Percentiles rank a stretch among this genome's conserved stretches.
These are phyloP conservation scores for Porites lutea DNA, from an alignment of 64 coral and sea anemone species.

Conservation along the genomic window DNA sequence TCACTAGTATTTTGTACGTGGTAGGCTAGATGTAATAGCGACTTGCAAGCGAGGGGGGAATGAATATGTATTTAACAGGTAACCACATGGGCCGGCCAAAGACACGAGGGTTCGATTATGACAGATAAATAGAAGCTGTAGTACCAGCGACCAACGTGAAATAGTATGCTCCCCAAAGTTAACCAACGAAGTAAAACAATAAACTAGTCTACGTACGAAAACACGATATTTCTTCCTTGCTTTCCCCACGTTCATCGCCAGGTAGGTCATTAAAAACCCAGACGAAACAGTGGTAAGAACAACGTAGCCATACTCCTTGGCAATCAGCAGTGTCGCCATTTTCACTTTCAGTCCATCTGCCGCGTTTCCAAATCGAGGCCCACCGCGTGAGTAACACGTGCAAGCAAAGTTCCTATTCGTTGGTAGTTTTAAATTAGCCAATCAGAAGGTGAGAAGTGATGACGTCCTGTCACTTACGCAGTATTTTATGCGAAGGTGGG, in stretches of 20 bases:
- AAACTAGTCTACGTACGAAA: slow-evolving; percentile 50
- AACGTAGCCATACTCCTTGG: slow-evolving; percentile 92
- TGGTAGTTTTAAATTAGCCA: slow-evolving; percentile 28
- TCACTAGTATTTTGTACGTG: background rate
- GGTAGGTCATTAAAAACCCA: slow-evolving; percentile 80
- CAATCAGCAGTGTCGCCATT: slow-evolving; percentile 71
- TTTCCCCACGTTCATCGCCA: slow-evolving; percentile 80
- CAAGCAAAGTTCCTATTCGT: slow-evolving; percentile 41
- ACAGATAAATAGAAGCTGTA: background rate
- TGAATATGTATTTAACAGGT: background rate
- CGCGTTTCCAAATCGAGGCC: background rate
- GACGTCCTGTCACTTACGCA: background rate
- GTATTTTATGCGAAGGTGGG: slow-evolving; percentile 64
- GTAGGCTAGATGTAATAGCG: background rate
- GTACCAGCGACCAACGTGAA: background rate
- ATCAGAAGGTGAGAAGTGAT: slow-evolving; percentile 24
- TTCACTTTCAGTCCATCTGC: background rate
- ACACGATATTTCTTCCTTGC: slow-evolving; percentile 93
- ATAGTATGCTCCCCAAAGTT: background rate
- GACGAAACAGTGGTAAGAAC: slow-evolving; percentile 90
- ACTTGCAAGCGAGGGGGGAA: background rate
- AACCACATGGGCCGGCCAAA: background rate
- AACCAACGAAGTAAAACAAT: background rate
- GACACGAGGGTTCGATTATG: no score
- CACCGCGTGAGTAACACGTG: slow-evolving; percentile 31